Percentiles rank a stretch among this genome's conserved stretches.
Evolutionary conservation across 1,140 invertebrate species (phyloP).

Genomic region (Metaphire vulgaris): DNA sequence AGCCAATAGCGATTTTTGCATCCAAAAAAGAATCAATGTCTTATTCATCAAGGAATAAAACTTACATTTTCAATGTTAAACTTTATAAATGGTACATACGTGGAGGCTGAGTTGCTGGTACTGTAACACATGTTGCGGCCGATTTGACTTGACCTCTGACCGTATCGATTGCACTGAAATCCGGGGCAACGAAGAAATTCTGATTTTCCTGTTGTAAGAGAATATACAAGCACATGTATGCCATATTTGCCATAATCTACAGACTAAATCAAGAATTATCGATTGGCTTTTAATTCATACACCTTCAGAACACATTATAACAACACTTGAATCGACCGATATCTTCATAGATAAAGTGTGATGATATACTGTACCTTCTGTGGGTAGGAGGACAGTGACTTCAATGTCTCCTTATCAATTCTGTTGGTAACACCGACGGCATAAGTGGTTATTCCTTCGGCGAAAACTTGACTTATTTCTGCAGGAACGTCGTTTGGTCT

Average conservation of each 20-base stretch:
- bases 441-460: slow-evolving; percentile 6
- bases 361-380: neutral
- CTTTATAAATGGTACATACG: neutral
- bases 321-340: too few relatives aligned
- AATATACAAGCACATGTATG: too few relatives aligned
- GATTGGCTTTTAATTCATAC: too few relatives aligned
- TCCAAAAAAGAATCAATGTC: neutral
- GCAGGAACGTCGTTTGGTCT: neutral
- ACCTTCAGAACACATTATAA: too few relatives aligned
- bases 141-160: neutral
- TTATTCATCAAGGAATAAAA: neutral
- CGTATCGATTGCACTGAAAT: neutral
- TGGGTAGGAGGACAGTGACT: neutral
- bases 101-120: neutral
- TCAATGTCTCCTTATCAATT: neutral
- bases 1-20: neutral
- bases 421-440: slow-evolving; percentile 14
- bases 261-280: too few relatives aligned
- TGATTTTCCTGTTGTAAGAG: neutral
- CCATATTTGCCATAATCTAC: too few relatives aligned
- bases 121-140: neutral
- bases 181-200: neutral
- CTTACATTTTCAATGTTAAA: neutral
- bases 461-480: neutral
- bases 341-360: too few relatives aligned